A percentile compares a stretch with the other conserved stretches of the same genome.
phyloP scores from a whole-genome alignment of 2,113 vertebrate species.

The Cervus canadensis region DNA sequence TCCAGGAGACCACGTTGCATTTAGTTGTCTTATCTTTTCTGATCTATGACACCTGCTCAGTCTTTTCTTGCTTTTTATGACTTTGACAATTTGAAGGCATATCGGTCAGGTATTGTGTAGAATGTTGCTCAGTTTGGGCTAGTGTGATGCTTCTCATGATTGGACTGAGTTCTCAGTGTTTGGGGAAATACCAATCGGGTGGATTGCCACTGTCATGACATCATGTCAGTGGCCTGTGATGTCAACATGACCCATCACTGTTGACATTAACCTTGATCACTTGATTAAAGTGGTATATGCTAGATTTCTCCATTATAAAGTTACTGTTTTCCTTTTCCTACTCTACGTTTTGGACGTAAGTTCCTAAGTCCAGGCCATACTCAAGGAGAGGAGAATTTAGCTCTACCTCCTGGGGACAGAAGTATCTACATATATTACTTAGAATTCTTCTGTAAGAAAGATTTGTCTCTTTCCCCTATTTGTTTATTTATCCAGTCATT shows the following conservation, averaged over 20 bases:
- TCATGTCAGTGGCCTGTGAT: not conserved
- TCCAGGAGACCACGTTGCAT: not conserved
- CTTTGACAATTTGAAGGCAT: not conserved
- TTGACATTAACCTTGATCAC: not conserved
- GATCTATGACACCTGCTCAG: not conserved
- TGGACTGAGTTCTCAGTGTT: not conserved
- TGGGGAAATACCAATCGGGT: not conserved
- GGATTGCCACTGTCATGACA: not conserved
- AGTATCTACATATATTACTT: not conserved
- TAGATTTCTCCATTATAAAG: not conserved
- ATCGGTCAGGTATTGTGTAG: not conserved
- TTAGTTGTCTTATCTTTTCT: not conserved
- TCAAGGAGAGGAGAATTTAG: not conserved
- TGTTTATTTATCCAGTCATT: not conserved
- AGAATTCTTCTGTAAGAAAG: not conserved
- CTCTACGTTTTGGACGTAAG: not conserved
- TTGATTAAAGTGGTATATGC: not conserved
- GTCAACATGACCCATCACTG: not conserved
- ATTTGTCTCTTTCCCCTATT: not conserved
- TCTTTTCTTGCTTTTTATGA: not conserved
- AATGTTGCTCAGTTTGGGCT: not conserved
- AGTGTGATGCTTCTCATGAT: not conserved
- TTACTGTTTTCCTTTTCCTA: not conserved
- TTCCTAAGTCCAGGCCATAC: not conserved
- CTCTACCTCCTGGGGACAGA: not conserved